These are phyloP conservation scores for Morus bassanus DNA, from an alignment of 2,797 vertebrate species.

Conservation along the genomic window DNA sequence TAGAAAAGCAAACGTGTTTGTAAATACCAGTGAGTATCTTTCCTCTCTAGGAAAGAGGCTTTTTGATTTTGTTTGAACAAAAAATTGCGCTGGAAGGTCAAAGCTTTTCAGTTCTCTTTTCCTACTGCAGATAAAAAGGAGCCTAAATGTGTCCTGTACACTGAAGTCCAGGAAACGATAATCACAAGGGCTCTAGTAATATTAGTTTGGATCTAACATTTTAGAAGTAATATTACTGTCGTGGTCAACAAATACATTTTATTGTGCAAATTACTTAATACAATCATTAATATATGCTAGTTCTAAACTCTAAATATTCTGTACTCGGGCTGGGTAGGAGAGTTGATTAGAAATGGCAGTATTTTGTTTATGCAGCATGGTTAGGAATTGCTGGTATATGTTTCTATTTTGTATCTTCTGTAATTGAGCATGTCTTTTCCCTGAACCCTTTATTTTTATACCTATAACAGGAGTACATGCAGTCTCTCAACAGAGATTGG, in stretches of 20 bases:
- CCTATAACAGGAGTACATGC: not conserved
- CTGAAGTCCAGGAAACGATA: fast-evolving
- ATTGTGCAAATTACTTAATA: not conserved
- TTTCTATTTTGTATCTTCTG: not conserved
- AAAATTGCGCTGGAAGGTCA: not conserved
- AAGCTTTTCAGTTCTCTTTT: not conserved
- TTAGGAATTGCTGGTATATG: not conserved
- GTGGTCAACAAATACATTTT: not conserved
- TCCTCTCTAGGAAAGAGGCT: not conserved
- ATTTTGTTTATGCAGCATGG: not conserved
- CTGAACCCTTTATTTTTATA: not conserved
- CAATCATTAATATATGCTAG: not conserved
- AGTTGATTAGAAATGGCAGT: not conserved
- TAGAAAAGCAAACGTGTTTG: not conserved
- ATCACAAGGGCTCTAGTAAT: not conserved
- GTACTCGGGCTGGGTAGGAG: not conserved
- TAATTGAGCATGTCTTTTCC: not conserved
- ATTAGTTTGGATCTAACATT: not conserved
- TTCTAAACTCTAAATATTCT: not conserved
- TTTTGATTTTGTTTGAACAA: not conserved
- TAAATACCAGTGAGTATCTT: not conserved
- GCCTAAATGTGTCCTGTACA: not conserved
- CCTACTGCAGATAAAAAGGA: not conserved
- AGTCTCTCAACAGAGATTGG: not conserved
- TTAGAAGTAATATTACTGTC: not conserved